phyloP scores from a whole-genome alignment of 64 coral and sea anemone genomes.

The Montipora sp. region DNA sequence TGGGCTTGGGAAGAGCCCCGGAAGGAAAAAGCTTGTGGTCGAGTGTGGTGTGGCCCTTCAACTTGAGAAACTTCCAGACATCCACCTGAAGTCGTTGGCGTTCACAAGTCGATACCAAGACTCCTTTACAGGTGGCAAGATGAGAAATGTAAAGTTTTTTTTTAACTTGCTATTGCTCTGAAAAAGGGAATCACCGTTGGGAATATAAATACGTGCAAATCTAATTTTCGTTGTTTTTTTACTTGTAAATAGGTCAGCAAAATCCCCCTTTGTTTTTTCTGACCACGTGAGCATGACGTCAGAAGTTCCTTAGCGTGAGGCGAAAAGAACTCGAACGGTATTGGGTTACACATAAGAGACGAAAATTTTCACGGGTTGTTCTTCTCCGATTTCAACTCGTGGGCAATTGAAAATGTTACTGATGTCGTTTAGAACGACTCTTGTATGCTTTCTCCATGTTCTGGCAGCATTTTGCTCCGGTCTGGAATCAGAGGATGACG shows the following conservation, averaged over 20 bases:
- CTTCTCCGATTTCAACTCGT: slow-evolving; percentile 42
- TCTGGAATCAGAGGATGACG: slow-evolving; percentile 5
- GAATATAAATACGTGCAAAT: not conserved
- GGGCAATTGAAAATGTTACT: not conserved
- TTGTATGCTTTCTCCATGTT: not conserved
- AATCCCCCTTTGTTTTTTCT: not conserved
- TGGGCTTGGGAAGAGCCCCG: too few species aligned
- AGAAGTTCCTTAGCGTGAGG: slow-evolving; percentile 29
- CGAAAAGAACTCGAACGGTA: slow-evolving; percentile 5
- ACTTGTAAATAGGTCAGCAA: not conserved
- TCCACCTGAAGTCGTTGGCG: not conserved
- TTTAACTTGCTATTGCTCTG: not conserved
- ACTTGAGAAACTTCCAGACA: not conserved
- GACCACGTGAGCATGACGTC: slow-evolving; percentile 66
- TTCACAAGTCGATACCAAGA: too few species aligned
- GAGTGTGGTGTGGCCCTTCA: too few species aligned
- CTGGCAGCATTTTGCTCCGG: slow-evolving; percentile 5
- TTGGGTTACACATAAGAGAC: slow-evolving; percentile 8
- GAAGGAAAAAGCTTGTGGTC: too few species aligned
- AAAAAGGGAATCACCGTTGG: not conserved
- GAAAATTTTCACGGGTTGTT: not conserved
- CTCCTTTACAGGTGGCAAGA: too few species aligned
- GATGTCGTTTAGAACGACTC: slow-evolving; percentile 7
- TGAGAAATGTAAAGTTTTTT: too few species aligned
- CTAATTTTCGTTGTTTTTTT: slow-evolving; percentile 6